Percentiles rank a stretch among this genome's conserved stretches.
Conservation (phyloP, 2,113 vertebrate species). For the Myrmophylax atrothorax region DNA sequence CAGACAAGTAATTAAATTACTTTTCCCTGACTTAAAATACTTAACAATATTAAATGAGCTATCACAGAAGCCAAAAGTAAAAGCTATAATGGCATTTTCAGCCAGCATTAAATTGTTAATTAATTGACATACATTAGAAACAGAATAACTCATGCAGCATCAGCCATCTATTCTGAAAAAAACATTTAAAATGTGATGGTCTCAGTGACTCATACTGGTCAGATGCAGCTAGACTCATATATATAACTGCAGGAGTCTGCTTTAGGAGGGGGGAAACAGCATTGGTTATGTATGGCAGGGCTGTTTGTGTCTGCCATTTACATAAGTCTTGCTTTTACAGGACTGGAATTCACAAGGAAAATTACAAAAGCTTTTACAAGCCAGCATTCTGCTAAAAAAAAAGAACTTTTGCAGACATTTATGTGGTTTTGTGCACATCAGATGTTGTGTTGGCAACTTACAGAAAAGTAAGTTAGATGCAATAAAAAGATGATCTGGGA, state of each 20-base stretch:
- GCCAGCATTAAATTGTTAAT: conserved; percentile 1
- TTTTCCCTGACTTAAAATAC: conserved; percentile 8
- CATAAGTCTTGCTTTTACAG: not conserved
- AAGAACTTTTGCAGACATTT: not conserved
- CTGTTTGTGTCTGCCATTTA: not conserved
- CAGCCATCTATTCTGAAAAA: not conserved
- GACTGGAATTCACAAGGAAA: not conserved
- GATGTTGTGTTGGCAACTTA: not conserved
- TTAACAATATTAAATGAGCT: conserved; percentile 34
- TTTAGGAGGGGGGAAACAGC: not conserved
- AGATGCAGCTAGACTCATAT: not conserved
- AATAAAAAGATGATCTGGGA: not conserved
- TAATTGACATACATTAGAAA: conserved; percentile 35
- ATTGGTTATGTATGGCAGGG: not conserved
- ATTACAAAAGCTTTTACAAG: not conserved
- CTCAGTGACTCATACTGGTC: not conserved
- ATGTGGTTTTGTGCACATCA: rapidly evolving
- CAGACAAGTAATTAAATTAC: conserved; percentile 28
- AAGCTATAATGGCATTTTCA: conserved; percentile 15
- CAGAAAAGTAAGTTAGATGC: not conserved
- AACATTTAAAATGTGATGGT: not conserved
- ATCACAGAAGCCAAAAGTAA: conserved; percentile 13
- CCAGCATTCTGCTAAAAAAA: not conserved
- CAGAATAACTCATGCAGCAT: not conserved
- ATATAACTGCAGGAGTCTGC: not conserved